Evolutionary conservation across 2,113 vertebrate species (phyloP).

Genomic region (Arizona elegans): DNA sequence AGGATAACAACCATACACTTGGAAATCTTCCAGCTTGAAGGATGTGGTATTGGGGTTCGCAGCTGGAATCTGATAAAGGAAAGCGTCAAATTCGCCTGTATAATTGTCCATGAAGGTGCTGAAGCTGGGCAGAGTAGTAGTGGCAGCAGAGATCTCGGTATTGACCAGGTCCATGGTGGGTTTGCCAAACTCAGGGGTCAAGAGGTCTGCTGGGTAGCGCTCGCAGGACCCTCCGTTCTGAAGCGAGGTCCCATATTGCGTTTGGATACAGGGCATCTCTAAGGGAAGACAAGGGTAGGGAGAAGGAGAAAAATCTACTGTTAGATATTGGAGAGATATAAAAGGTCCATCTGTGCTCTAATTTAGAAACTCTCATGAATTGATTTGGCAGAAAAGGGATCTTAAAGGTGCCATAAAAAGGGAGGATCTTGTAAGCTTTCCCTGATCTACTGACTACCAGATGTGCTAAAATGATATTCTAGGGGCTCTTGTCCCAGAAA

Average conservation of each 20-base stretch:
- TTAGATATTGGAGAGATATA: neutral
- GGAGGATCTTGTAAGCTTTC: neutral
- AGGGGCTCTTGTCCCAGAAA: neutral
- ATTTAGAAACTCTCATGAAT: neutral
- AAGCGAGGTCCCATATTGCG: constrained; percentile 79
- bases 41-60: constrained; percentile 55
- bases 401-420: neutral
- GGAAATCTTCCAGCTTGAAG: constrained; percentile 87
- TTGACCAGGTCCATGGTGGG: constrained; percentile 80
- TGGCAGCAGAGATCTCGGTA: constrained; percentile 62
- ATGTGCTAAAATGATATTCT: neutral
- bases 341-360: neutral
- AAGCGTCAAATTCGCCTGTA: constrained; percentile 81
- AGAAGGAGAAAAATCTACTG: neutral
- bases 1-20: constrained; percentile 90
- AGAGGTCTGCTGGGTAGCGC: constrained; percentile 75
- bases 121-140: constrained; percentile 83
- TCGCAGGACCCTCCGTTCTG: constrained; percentile 73
- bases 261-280: constrained; percentile 96
- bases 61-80: constrained; percentile 82
- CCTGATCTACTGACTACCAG: neutral
- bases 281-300: constrained; percentile 1
- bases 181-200: constrained; percentile 80
- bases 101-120: constrained; percentile 85
- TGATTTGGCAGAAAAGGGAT: neutral